These are phyloP conservation scores for Stenolophus ochropezus DNA, from an alignment of 2,888 invertebrate genomes.

Conservation along the genomic window DNA sequence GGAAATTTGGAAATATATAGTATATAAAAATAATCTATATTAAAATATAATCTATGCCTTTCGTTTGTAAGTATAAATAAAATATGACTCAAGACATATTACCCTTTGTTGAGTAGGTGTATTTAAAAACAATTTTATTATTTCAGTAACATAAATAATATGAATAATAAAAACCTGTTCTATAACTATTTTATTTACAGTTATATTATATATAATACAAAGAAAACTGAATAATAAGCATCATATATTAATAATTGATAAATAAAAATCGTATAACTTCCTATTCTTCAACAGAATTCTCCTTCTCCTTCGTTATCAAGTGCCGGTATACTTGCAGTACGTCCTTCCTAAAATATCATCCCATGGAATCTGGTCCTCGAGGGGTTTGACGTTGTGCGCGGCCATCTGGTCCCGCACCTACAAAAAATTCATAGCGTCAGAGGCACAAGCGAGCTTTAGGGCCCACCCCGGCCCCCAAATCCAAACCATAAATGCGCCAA, in stretches of 20 bases:
- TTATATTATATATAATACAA: not conserved
- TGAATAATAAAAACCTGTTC: not conserved
- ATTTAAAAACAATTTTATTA: too few relatives aligned
- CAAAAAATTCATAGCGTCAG: slow-evolving; percentile 54
- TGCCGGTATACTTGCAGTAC: slow-evolving; percentile 75
- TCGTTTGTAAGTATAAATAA: too few relatives aligned
- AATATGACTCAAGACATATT: too few relatives aligned
- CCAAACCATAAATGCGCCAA: slow-evolving; percentile 7
- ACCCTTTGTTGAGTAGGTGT: too few relatives aligned
- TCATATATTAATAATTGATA: not conserved
- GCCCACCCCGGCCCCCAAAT: not conserved
- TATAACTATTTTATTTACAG: not conserved
- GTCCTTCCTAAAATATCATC: slow-evolving; percentile 77
- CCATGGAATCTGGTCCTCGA: slow-evolving; percentile 77
- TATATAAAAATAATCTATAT: too few relatives aligned
- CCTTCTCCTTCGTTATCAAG: slow-evolving; percentile 27
- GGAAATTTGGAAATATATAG: too few relatives aligned
- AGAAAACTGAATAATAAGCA: not conserved
- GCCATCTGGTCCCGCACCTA: slow-evolving; percentile 77
- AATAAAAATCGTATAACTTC: not conserved
- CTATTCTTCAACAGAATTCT: not conserved
- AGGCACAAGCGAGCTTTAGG: not conserved
- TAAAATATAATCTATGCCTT: too few relatives aligned
- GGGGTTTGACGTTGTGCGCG: slow-evolving; percentile 75
- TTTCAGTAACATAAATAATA: not conserved